phyloP scores from a whole-genome alignment of 2,888 invertebrate genomes.

The Drosophila formosana region DNA sequence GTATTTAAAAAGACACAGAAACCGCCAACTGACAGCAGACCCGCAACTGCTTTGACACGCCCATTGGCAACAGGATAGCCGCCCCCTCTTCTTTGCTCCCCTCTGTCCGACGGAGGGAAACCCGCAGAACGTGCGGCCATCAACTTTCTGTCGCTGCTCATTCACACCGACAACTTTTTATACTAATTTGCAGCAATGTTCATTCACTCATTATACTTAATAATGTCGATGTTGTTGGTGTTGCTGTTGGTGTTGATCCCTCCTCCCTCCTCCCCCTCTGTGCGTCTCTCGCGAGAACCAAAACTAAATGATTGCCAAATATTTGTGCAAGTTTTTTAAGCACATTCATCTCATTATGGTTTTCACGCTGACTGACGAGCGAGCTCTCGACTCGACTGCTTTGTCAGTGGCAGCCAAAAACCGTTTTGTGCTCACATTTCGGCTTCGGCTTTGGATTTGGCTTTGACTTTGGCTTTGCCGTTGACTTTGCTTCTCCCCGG shows the following conservation, averaged over 20 bases:
- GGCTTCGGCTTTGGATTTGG: conserved; percentile 14
- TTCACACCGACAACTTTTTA: conserved; percentile 60
- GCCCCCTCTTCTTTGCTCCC: neutral
- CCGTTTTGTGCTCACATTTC: conserved; percentile 17
- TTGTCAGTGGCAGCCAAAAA: conserved; percentile 26
- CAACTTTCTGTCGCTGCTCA: conserved; percentile 35
- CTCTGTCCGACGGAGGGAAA: neutral
- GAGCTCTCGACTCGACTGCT: conserved; percentile 8
- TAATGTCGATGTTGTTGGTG: conserved; percentile 48
- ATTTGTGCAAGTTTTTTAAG: conserved; percentile 63
- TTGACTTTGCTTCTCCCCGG: conserved; percentile 27
- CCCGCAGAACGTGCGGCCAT: conserved; percentile 53
- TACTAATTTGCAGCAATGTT: conserved; percentile 69
- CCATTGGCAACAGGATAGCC: conserved; percentile 29
- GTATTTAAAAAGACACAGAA: conserved; percentile 76
- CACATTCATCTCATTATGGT: conserved; percentile 75
- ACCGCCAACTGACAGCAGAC: conserved; percentile 47
- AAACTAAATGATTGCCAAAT: conserved; percentile 80
- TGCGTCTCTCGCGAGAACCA: conserved; percentile 24
- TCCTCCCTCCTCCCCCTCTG: neutral
- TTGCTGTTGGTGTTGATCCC: neutral
- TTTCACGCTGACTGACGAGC: conserved; percentile 53
- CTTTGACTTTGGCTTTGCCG: conserved; percentile 37
- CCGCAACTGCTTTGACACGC: conserved; percentile 69
- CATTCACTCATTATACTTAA: conserved; percentile 55